Conservation (phyloP, 1,140 invertebrate species). For the Solenopsis fugax region DNA sequence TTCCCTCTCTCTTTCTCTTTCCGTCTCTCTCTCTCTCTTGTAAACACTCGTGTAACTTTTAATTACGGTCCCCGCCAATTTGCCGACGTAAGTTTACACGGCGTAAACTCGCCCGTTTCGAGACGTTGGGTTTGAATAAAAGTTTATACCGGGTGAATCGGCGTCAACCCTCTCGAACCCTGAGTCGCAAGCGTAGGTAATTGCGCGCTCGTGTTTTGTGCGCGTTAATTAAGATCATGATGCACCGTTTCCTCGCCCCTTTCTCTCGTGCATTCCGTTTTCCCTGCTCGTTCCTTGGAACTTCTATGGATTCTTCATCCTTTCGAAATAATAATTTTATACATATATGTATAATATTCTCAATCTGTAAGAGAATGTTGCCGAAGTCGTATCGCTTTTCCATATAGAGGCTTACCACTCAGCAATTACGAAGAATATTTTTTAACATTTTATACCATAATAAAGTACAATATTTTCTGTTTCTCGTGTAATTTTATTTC, state of each 20-base stretch:
- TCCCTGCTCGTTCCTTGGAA: background rate
- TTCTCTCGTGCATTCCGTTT: background rate
- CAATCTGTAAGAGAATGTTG: too few relatives aligned
- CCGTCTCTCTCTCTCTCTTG: background rate
- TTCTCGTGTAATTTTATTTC: too few relatives aligned
- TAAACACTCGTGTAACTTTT: constrained; percentile 56
- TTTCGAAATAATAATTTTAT: background rate
- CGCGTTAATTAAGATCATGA: constrained; percentile 29
- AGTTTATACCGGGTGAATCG: constrained; percentile 5
- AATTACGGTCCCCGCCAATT: constrained; percentile 53
- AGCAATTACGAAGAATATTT: too few relatives aligned
- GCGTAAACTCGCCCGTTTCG: constrained; percentile 1
- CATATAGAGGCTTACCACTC: too few relatives aligned
- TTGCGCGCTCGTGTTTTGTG: constrained; percentile 6
- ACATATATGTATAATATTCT: background rate
- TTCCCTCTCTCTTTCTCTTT: background rate
- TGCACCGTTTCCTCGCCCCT: background rate
- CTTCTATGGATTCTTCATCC: background rate
- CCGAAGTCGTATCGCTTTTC: too few relatives aligned
- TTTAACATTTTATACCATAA: too few relatives aligned
- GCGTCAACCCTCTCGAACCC: background rate
- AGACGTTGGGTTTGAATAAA: constrained; percentile 26
- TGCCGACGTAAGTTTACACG: constrained; percentile 31
- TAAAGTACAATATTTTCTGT: too few relatives aligned
- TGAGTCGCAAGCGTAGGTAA: background rate